A percentile compares a stretch with the other conserved stretches of the same genome.
phyloP scores from a whole-genome alignment of 2,797 vertebrate species.

The Eptatretus atami region DNA sequence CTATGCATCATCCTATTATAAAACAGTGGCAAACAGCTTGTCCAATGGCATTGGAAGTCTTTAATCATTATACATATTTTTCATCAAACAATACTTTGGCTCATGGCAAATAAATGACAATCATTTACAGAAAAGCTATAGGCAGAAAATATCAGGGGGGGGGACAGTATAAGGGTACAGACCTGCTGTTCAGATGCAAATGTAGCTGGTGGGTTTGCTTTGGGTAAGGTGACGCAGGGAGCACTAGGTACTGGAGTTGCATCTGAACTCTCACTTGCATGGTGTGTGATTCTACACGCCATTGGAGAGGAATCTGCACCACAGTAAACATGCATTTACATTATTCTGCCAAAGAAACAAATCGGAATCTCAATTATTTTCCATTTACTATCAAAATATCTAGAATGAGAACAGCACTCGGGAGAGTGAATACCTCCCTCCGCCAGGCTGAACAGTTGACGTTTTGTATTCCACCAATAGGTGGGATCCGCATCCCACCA shows the following conservation, averaged over 20 bases:
- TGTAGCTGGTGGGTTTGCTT: conserved; percentile 33
- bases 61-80: not conserved
- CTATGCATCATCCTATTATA: not conserved
- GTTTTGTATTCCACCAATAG: too few relatives aligned
- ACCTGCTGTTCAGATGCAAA: conserved; percentile 26
- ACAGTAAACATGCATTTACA: too few relatives aligned
- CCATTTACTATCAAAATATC: too few relatives aligned
- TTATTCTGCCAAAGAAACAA: too few relatives aligned
- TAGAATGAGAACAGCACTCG: too few relatives aligned
- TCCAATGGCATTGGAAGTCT: not conserved
- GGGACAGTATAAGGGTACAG: conserved; percentile 9
- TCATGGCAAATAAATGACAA: not conserved
- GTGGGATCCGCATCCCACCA: too few relatives aligned
- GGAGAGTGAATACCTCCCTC: too few relatives aligned
- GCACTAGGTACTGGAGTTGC: conserved; percentile 19
- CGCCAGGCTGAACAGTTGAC: too few relatives aligned
- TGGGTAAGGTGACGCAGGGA: conserved; percentile 41
- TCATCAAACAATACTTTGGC: not conserved
- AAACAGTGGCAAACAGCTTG: not conserved
- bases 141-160: not conserved
- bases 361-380: too few relatives aligned
- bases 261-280: too few relatives aligned
- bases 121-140: not conserved
- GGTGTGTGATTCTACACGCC: too few relatives aligned
- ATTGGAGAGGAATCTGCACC: too few relatives aligned